Conservation (phyloP, 1,140 invertebrate species). For the Diplogasteroides magnus region DNA sequence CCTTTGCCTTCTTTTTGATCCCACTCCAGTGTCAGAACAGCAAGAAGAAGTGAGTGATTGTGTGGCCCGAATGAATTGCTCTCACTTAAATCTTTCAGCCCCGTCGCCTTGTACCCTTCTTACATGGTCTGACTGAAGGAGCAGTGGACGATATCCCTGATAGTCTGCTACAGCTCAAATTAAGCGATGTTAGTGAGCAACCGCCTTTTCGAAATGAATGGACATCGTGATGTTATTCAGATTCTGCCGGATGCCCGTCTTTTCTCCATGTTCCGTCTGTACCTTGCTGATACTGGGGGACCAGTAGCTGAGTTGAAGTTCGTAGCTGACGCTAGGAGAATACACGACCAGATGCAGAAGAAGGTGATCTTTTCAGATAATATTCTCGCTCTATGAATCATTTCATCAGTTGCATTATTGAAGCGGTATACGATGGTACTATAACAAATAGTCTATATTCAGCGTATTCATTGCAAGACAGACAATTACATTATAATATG, state of each 20-base stretch:
- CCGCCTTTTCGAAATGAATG: background rate
- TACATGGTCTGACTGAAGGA: slow-evolving; percentile 24
- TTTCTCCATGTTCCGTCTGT: slow-evolving; percentile 31
- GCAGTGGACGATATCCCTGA: slow-evolving; percentile 22
- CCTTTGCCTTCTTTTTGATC: slow-evolving; percentile 29
- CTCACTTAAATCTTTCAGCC: background rate
- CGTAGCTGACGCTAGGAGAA: slow-evolving; percentile 24
- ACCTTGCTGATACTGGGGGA: slow-evolving; percentile 27
- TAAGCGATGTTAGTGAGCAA: slow-evolving; percentile 16
- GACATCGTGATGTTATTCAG: slow-evolving; percentile 2
- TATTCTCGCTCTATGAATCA: slow-evolving; percentile 1
- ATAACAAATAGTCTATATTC: background rate
- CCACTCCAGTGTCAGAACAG: slow-evolving; percentile 3
- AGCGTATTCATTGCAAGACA: background rate
- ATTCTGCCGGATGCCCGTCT: slow-evolving; percentile 28
- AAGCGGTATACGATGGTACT: background rate
- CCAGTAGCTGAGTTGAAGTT: slow-evolving; percentile 34
- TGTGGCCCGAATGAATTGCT: background rate
- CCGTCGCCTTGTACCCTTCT: background rate
- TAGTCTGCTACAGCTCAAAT: slow-evolving; percentile 31
- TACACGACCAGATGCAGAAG: slow-evolving; percentile 31
- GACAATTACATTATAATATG: slow-evolving; percentile 4
- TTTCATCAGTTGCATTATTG: background rate
- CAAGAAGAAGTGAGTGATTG: background rate
- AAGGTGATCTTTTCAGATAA: slow-evolving; percentile 16